Evolutionary conservation across 2,888 invertebrate species (phyloP).

Genomic region (Himalopsyche tibetana): DNA sequence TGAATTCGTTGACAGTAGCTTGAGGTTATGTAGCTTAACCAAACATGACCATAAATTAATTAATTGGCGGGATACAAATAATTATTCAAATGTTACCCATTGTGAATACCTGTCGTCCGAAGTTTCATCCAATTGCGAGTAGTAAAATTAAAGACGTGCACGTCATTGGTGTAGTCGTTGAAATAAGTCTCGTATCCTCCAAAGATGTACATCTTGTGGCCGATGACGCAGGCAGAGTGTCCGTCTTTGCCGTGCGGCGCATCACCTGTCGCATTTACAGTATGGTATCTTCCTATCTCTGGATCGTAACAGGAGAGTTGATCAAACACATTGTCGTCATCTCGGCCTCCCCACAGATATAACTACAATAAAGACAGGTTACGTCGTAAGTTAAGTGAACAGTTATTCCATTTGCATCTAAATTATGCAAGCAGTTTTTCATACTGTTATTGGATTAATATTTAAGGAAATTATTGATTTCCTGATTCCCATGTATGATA

Average conservation of each 20-base stretch:
- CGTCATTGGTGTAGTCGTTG: constrained; percentile 87
- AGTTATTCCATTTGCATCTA: no score
- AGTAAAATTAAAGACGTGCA: constrained; percentile 85
- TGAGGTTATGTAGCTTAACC: no score
- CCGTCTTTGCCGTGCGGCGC: constrained; percentile 92
- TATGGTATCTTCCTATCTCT: constrained; percentile 81
- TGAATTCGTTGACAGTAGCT: no score
- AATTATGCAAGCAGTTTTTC: no score
- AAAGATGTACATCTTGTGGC: constrained; percentile 90
- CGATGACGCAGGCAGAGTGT: constrained; percentile 90
- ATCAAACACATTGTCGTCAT: constrained; percentile 87
- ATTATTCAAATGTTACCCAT: no score
- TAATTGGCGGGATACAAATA: no score
- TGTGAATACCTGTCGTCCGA: constrained; percentile 75
- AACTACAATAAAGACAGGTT: constrained; percentile 72
- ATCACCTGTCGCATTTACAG: constrained; percentile 81
- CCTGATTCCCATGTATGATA: no score
- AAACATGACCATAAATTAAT: no score
- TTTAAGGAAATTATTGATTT: no score
- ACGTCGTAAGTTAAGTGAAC: not conserved
- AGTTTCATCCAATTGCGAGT: constrained; percentile 85
- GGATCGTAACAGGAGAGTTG: constrained; percentile 89
- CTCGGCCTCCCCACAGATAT: constrained; percentile 95
- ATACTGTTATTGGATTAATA: no score
- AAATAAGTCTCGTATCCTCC: constrained; percentile 93